phyloP scores from a whole-genome alignment of 1,140 invertebrate species.

The Gryon sp. region DNA sequence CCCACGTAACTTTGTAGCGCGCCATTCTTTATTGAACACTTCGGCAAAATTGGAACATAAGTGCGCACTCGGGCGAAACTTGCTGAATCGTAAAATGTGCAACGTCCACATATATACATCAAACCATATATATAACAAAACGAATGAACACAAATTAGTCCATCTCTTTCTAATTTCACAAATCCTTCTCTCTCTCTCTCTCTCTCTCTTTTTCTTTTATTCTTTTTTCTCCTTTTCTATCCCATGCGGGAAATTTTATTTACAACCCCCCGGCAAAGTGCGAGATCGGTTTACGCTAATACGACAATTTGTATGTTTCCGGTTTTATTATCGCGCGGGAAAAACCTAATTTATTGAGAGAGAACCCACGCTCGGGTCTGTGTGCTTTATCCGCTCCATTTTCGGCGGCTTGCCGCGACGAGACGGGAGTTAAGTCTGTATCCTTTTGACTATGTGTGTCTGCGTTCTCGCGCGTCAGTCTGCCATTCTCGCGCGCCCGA shows the following conservation, averaged over 20 bases:
- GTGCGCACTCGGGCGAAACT: conserved; percentile 7
- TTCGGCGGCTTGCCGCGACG: conserved; percentile 16
- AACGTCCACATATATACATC: no score
- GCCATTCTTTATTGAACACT: conserved; percentile 32
- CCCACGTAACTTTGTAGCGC: conserved; percentile 17
- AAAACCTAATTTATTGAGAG: conserved; percentile 56
- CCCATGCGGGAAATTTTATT: conserved; percentile 29
- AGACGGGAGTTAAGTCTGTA: no score
- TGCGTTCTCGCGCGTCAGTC: conserved; percentile 32
- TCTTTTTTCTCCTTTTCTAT: neutral
- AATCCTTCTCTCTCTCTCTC: neutral
- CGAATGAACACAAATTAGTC: no score
- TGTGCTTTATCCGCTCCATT: conserved; percentile 29
- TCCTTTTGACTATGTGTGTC: conserved; percentile 44
- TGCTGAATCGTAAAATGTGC: conserved; percentile 18
- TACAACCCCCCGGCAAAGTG: conserved; percentile 13
- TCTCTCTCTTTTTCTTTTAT: neutral
- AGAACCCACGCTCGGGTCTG: no score
- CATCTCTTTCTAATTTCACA: no score
- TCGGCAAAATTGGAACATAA: conserved; percentile 46
- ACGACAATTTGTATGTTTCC: conserved; percentile 58
- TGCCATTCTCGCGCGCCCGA: conserved; percentile 22
- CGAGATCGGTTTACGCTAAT: conserved; percentile 43
- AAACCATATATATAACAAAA: no score
- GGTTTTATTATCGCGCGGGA: conserved; percentile 44